Percentiles rank a stretch among this genome's conserved stretches.
Conservation (phyloP, 2,888 invertebrate species). For the Rotaria socialis region DNA sequence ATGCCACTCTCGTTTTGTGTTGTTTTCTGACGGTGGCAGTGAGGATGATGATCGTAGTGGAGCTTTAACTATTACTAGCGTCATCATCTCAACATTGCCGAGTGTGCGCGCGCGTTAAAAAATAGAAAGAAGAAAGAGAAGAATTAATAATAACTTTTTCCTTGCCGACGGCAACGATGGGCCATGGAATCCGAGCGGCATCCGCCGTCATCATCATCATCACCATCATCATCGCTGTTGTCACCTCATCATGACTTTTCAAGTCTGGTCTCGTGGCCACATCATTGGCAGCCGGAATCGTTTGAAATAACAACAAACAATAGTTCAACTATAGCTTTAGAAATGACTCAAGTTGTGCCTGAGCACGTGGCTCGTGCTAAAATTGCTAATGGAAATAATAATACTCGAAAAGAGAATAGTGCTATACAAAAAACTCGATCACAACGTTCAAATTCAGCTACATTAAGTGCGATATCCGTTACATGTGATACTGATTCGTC, state of each 20-base stretch:
- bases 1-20: neutral
- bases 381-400: neutral
- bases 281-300: constrained; percentile 27
- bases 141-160: constrained; percentile 21
- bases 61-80: neutral
- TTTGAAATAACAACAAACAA: neutral
- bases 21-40: neutral
- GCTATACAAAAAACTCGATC: neutral
- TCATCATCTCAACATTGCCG: neutral
- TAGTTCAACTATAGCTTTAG: neutral
- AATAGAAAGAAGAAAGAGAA: neutral
- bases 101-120: neutral
- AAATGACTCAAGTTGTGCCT: constrained; percentile 32
- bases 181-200: constrained; percentile 18
- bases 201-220: constrained; percentile 11
- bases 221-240: neutral
- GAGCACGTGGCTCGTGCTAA: neutral
- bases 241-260: constrained; percentile 16
- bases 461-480: neutral
- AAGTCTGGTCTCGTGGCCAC: constrained; percentile 37
- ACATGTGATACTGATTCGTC: constrained; percentile 32
- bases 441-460: constrained; percentile 34
- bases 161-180: constrained; percentile 23
- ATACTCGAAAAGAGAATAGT: constrained; percentile 7
- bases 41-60: neutral